Conservation (phyloP, 1,140 invertebrate species). For the Bombus difficillimus region DNA sequence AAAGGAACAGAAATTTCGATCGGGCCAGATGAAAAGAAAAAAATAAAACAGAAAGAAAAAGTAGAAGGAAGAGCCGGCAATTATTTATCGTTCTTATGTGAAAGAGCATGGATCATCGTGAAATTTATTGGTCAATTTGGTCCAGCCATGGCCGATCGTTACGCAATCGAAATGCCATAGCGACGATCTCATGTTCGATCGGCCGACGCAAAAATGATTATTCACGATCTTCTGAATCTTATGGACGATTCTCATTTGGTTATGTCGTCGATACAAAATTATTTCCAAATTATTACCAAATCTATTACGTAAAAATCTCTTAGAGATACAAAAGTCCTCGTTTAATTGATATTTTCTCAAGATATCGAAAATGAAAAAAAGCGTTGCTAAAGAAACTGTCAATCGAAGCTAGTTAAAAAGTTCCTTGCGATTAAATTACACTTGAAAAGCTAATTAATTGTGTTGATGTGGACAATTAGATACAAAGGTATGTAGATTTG, state of each 20-base stretch:
- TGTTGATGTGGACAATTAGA: too few relatives aligned
- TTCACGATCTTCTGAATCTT: background rate
- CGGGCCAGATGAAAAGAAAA: background rate
- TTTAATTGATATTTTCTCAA: background rate
- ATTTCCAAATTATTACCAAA: background rate
- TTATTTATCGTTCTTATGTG: conserved; percentile 62
- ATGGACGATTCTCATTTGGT: background rate
- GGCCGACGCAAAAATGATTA: conserved; percentile 23
- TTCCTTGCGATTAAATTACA: background rate
- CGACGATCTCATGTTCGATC: conserved; percentile 11
- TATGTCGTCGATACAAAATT: background rate
- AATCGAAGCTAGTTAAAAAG: background rate
- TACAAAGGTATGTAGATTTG: background rate
- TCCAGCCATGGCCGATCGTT: conserved; percentile 21
- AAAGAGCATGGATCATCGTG: conserved; percentile 64
- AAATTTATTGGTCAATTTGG: conserved; percentile 65
- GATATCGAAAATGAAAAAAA: background rate
- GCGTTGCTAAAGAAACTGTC: background rate
- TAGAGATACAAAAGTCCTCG: too few relatives aligned
- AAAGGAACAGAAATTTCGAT: background rate
- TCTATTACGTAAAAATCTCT: background rate
- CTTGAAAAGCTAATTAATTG: background rate
- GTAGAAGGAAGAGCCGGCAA: conserved; percentile 20
- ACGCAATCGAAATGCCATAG: conserved; percentile 43
- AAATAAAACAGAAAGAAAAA: conserved; percentile 8